Conservation (phyloP, 2,888 invertebrate species). For the Eristalinus aeneus region DNA sequence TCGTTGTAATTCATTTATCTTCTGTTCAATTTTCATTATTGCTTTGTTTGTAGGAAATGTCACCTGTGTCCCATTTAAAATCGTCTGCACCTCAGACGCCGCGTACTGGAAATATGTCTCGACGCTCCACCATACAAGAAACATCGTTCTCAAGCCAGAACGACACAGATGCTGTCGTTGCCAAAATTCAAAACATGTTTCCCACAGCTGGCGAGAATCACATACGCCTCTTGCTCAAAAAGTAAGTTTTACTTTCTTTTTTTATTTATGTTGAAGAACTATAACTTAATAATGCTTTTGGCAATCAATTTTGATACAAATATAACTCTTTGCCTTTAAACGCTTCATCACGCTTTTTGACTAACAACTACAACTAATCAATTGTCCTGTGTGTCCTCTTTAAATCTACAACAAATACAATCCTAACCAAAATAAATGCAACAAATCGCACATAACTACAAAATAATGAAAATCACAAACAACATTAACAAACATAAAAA, state of each 20-base stretch:
- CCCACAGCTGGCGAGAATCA: conserved; percentile 95
- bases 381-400: conserved; percentile 65
- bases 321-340: conserved; percentile 65
- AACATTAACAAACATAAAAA: conserved; percentile 29
- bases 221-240: conserved; percentile 91
- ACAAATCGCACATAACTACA: conserved; percentile 5
- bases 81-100: conserved; percentile 74
- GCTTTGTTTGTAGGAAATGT: conserved; percentile 77
- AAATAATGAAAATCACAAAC: conserved; percentile 9
- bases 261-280: background rate
- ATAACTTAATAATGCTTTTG: conserved; percentile 27
- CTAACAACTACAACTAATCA: conserved; percentile 67
- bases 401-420: conserved; percentile 28
- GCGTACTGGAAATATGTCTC: conserved; percentile 77
- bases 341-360: conserved; percentile 70
- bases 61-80: conserved; percentile 77
- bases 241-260: conserved; percentile 84
- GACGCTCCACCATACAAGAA: conserved; percentile 82
- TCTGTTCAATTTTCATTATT: conserved; percentile 7
- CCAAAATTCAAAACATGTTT: conserved; percentile 92
- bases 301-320: conserved; percentile 45
- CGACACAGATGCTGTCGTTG: conserved; percentile 88
- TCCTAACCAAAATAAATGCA: background rate
- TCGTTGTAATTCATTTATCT: background rate
- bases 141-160: conserved; percentile 84